Percentiles rank a stretch among this genome's conserved stretches.
These are phyloP conservation scores for Eulemur rufifrons DNA, from an alignment of 2,113 vertebrate genomes.

Conservation along the genomic window DNA sequence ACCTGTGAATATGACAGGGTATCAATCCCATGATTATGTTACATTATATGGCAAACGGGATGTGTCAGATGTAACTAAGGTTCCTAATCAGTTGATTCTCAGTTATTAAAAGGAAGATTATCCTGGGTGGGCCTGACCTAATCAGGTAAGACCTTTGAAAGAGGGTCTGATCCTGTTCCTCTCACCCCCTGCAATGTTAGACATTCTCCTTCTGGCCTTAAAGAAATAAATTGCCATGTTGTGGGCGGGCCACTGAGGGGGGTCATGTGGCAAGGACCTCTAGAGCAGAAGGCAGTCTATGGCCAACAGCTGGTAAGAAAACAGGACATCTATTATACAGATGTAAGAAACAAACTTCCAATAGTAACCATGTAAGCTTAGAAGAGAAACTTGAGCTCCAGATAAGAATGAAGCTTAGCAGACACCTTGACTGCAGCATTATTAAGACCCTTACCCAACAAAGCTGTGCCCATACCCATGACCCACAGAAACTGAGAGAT, in stretches of 20 bases:
- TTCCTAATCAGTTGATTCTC: neutral
- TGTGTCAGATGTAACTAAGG: neutral
- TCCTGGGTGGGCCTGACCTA: neutral
- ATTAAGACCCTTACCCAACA: neutral
- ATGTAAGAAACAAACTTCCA: neutral
- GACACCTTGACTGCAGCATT: neutral
- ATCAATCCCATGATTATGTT: neutral
- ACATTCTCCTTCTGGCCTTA: neutral
- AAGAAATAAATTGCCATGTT: neutral
- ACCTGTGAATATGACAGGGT: neutral
- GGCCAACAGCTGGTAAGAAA: neutral
- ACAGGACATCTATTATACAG: neutral
- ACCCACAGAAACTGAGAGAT: neutral
- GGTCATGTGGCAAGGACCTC: neutral
- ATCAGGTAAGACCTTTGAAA: neutral
- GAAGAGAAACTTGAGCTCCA: neutral
- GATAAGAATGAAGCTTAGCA: neutral
- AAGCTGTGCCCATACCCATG: neutral
- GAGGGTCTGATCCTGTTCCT: neutral
- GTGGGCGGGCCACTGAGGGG: neutral
- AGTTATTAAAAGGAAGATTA: neutral
- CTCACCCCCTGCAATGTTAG: neutral
- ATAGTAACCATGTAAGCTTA: neutral
- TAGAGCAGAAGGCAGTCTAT: neutral
- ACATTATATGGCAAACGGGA: neutral